Conservation (phyloP, 1,140 invertebrate species). For the Chrysopa pallens region DNA sequence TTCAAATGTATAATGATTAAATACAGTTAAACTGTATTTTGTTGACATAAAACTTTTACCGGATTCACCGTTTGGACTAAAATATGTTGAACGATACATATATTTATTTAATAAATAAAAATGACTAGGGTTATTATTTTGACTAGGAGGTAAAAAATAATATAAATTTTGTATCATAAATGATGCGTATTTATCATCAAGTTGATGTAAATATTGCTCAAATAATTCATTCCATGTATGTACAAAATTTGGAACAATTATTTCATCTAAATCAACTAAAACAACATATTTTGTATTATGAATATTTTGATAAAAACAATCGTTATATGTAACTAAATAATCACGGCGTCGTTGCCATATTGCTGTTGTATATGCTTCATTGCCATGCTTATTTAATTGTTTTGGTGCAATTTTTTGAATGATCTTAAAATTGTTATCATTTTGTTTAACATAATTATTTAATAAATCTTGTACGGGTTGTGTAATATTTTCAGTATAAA, state of each 20-base stretch:
- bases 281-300: constrained; percentile 40
- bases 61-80: constrained; percentile 41
- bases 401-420: constrained; percentile 27
- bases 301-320: constrained; percentile 51
- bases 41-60: constrained; percentile 54
- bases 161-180: constrained; percentile 44
- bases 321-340: constrained; percentile 56
- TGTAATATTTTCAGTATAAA: constrained; percentile 41
- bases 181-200: constrained; percentile 32
- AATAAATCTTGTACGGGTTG: constrained; percentile 31
- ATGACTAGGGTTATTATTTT: constrained; percentile 16
- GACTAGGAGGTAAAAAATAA: constrained; percentile 22
- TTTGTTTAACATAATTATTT: constrained; percentile 25
- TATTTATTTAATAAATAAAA: constrained; percentile 12
- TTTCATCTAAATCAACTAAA: constrained; percentile 52
- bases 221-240: constrained; percentile 34
- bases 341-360: constrained; percentile 49
- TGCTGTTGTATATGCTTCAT: constrained; percentile 17
- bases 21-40: constrained; percentile 41
- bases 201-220: constrained; percentile 17
- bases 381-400: constrained; percentile 20
- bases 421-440: constrained; percentile 21
- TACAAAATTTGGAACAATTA: constrained; percentile 39
- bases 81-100: constrained; percentile 9
- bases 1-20: constrained; percentile 54